phyloP scores from a whole-genome alignment of 2,113 vertebrate genomes.

The Trogon melanurus region DNA sequence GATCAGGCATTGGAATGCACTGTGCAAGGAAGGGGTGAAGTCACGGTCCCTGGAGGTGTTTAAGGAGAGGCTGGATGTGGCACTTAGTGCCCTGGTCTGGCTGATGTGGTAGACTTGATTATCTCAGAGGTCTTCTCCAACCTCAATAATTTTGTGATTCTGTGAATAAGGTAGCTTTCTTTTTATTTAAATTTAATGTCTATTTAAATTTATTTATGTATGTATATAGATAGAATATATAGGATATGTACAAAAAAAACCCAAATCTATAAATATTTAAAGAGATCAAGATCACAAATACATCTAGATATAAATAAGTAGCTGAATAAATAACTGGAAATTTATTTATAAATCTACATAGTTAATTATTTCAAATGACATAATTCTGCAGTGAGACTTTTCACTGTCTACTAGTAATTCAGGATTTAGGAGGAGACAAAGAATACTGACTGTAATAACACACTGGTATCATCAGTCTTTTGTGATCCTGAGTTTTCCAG shows the following conservation, averaged over 20 bases:
- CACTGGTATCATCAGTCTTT: not conserved
- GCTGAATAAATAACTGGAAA: not conserved
- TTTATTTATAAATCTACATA: not conserved
- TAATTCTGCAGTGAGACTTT: not conserved
- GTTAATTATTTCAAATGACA: not conserved
- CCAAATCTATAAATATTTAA: not conserved
- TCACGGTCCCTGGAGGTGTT: no score
- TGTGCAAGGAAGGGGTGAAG: no score
- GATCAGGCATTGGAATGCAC: no score
- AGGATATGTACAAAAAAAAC: not conserved
- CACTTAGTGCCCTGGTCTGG: no score
- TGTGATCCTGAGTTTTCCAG: not conserved
- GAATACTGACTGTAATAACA: not conserved
- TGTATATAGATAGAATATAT: not conserved
- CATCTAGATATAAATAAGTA: not conserved
- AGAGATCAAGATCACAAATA: not conserved
- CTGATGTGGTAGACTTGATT: no score
- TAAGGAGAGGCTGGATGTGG: no score
- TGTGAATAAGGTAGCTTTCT: rapidly evolving
- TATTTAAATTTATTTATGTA: not conserved
- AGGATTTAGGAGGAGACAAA: not conserved
- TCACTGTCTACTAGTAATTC: not conserved
- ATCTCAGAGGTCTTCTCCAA: no score
- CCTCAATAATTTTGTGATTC: no score
- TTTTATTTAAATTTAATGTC: not conserved